Percentiles rank a stretch among this genome's conserved stretches.
Conservation (phyloP, 92 coral and sea anemone species). For the Desmophyllum pertusum region DNA sequence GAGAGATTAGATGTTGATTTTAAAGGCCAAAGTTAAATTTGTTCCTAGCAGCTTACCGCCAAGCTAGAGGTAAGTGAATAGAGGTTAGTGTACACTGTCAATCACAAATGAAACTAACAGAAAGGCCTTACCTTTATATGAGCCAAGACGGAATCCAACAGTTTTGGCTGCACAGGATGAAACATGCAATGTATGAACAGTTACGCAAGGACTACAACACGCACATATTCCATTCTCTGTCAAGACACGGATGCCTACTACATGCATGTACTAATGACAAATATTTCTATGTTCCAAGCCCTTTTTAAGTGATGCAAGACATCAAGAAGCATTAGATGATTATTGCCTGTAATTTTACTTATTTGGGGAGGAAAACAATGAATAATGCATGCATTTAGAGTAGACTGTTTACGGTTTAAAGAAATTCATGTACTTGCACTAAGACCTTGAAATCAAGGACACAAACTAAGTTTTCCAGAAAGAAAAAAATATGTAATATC, state of each 20-base stretch:
- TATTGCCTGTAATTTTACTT: background rate
- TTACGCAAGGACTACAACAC: background rate
- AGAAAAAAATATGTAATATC: background rate
- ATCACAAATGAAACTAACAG: background rate
- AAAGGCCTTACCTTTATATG: conserved; percentile 81
- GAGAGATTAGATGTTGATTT: no score
- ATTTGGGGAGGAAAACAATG: background rate
- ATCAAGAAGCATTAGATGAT: background rate
- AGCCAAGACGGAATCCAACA: conserved; percentile 92
- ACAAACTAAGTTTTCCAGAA: background rate
- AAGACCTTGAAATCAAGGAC: background rate
- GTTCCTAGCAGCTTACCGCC: no score
- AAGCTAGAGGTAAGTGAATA: no score
- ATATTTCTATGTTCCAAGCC: background rate
- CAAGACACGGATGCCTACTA: no score
- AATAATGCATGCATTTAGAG: background rate
- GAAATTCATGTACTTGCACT: no score
- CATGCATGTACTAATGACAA: background rate
- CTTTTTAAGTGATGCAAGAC: background rate
- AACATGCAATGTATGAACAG: background rate
- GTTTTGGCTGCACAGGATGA: conserved; percentile 65
- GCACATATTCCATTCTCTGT: no score
- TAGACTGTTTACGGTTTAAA: background rate
- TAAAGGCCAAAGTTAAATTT: no score
- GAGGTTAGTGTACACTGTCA: no score